These are phyloP conservation scores for Poecile atricapillus DNA, from an alignment of 2,113 vertebrate species.

Conservation along the genomic window DNA sequence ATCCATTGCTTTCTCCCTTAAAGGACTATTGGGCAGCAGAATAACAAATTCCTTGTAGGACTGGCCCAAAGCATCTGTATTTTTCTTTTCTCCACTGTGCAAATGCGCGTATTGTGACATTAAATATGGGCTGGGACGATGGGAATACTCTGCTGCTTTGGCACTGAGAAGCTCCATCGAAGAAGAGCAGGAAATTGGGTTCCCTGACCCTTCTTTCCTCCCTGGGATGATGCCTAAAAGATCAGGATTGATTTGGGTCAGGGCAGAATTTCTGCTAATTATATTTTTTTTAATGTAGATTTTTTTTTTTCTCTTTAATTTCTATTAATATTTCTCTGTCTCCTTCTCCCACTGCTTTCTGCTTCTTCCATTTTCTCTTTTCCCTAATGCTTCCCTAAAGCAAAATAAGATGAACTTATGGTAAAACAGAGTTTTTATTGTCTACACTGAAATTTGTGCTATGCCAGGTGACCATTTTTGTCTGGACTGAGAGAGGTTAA, in stretches of 20 bases:
- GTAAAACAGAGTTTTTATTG: not conserved
- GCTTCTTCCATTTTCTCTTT: not conserved
- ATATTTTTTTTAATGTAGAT: not conserved
- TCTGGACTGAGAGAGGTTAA: not conserved
- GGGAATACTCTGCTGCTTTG: not conserved
- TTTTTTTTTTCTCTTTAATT: not conserved
- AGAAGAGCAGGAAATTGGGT: not conserved
- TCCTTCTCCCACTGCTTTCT: not conserved
- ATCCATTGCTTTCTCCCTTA: not conserved
- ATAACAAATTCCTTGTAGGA: not conserved
- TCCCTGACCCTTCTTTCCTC: not conserved
- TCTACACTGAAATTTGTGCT: not conserved
- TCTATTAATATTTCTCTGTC: not conserved
- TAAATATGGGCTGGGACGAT: not conserved
- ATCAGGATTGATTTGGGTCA: not conserved
- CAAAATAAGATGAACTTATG: not conserved
- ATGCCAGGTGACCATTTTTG: not conserved
- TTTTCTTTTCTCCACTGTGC: not conserved
- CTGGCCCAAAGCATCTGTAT: not conserved
- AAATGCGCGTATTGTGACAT: not conserved
- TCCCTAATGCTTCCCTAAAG: not conserved
- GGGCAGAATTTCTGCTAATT: not conserved
- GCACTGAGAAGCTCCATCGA: not conserved
- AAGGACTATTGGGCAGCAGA: not conserved
- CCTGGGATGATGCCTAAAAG: not conserved